Evolutionary conservation across 92 coral and sea anemone species (phyloP), one percentile per base, ranked within the genome.

Genomic region (Montipora capitata): DNA sequence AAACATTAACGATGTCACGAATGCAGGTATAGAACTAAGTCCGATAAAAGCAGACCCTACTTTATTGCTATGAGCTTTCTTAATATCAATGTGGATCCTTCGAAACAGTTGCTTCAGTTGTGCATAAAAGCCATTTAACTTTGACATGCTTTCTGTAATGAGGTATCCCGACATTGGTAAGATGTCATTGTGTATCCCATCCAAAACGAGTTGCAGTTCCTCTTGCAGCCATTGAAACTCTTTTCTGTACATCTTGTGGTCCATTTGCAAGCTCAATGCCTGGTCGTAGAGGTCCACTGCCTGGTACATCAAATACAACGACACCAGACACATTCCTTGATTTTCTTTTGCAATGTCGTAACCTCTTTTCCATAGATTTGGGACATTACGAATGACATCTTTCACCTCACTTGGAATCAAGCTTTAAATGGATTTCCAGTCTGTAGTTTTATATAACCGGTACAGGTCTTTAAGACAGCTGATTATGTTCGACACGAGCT

Each of bases 201-300:
- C 17, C 16, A 27, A 15, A 40, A 68, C 18, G 15, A 8, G 15
- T 2, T 27, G 15, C n/a, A 68, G 54, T 18, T 81, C 85, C 67
- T 3, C 16, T 44, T 40, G 41, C 54, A 81, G 18, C 68, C 59
- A 17, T 2, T 68, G 40, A 42, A 81, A 81, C 68, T 81, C 77
- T 40, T 38, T n/a, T 38, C 16, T 64, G 38, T 68, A 39, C 76
- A 16, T 49, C 18, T 69, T 54, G 85, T 52, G 40, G 17, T 52
- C 68, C 18, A 81, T 38, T 20, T 39, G 41, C 51, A 81, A 40
- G 35, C 20, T 12, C 68, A 40, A 51, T 12, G 68, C 52, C 18
- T 27, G 76, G 11, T 40, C 76, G 54, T 1, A 81, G 39, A 68
- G 13, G 43, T 81, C 76, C 17, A 56, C 3, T 4, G 40, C 63